Evolutionary conservation across 2,113 vertebrate species (phyloP).

Genomic region (Puntigrus tetrazona): DNA sequence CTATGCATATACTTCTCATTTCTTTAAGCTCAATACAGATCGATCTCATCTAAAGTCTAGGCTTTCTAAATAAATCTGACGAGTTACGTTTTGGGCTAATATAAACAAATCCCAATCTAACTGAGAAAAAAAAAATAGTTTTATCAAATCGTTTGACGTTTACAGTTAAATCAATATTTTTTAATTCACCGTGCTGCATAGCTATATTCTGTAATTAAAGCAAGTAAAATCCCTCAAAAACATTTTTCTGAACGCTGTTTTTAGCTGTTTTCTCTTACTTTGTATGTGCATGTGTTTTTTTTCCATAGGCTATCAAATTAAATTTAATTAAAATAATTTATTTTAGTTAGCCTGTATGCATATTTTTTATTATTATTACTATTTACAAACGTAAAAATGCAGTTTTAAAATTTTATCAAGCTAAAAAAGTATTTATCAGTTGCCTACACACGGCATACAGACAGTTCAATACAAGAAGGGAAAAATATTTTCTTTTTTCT

Average conservation of each 20-base stretch:
- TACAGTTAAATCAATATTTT: background rate
- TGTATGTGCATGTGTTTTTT: background rate
- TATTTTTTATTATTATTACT: background rate
- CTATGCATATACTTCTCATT: background rate
- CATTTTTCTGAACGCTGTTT: background rate
- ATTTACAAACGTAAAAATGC: background rate
- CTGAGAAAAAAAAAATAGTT: background rate
- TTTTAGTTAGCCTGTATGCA: background rate
- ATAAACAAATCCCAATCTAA: background rate
- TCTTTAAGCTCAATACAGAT: background rate
- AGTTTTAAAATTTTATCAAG: background rate
- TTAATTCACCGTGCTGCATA: background rate
- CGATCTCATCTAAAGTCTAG: background rate
- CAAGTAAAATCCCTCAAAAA: background rate
- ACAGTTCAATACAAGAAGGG: background rate
- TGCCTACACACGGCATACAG: background rate
- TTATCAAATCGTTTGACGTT: background rate
- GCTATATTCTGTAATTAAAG: background rate
- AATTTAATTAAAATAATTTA: background rate
- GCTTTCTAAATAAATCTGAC: background rate
- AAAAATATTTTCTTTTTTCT: background rate
- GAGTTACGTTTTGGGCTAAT: background rate
- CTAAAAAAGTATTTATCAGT: no score
- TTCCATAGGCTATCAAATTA: background rate
- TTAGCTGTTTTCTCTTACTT: conserved; percentile 16